A percentile compares a stretch with the other conserved stretches of the same genome.
Evolutionary conservation across 2,113 vertebrate genomes (phyloP).

Genomic region (Pygoscelis adeliae): DNA sequence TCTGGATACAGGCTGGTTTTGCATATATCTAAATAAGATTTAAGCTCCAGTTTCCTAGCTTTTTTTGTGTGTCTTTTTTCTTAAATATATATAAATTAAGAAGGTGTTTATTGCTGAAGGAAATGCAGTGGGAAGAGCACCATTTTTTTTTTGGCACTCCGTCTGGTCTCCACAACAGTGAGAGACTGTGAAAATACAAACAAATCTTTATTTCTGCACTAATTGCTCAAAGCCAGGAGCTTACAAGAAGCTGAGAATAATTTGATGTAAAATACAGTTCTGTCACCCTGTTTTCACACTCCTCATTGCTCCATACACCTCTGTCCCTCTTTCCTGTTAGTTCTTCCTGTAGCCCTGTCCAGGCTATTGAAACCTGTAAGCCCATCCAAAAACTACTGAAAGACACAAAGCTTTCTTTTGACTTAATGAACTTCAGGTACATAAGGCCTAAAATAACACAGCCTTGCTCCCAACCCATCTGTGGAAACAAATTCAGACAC

Average conservation of each 20-base stretch:
- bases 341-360: not conserved
- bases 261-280: slow-evolving; percentile 5
- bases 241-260: slow-evolving; percentile 25
- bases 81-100: not conserved
- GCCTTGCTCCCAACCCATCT: not conserved
- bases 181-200: slow-evolving; percentile 50
- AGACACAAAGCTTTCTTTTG: slow-evolving; percentile 51
- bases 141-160: slow-evolving; percentile 40
- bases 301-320: not conserved
- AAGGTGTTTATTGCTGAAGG: slow-evolving; percentile 50
- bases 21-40: not conserved
- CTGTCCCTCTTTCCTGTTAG: not conserved
- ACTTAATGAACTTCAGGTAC: not conserved
- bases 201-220: slow-evolving; percentile 55
- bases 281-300: slow-evolving; percentile 5
- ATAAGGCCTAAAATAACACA: not conserved
- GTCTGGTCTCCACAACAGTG: slow-evolving; percentile 35
- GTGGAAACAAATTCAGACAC: slow-evolving; percentile 19
- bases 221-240: slow-evolving; percentile 21
- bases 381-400: slow-evolving; percentile 23
- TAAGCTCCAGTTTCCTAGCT: not conserved
- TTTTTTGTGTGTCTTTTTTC: not conserved
- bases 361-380: slow-evolving; percentile 3
- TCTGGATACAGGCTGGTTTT: not conserved
- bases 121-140: slow-evolving; percentile 50